Evolutionary conservation across 2,113 vertebrate species (phyloP), one percentile per base, ranked within the genome.

Genomic region (Percopsis transmontana): DNA sequence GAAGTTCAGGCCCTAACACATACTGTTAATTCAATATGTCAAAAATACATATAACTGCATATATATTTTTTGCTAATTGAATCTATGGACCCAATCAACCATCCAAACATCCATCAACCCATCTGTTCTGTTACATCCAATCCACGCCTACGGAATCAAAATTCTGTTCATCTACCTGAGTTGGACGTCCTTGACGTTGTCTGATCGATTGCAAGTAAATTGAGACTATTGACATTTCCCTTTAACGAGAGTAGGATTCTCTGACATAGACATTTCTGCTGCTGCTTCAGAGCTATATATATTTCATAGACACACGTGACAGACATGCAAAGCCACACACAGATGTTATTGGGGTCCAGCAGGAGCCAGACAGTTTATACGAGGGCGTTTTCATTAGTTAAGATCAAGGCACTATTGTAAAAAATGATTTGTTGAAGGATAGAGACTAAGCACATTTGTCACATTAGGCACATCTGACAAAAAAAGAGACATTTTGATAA

Each of bases 201-300:
- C 79, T 21, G 77, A 83, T n/a, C 71, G 83, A 86, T 63, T 52
- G 38, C 39, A 12, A 67, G 83, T 78, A 50, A 81, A 83, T 44
- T 81, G 81, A 84, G 62, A 81, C 66, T 62, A 58, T 61, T 84
- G 76, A 77, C 73, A 72, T 76, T 70, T 62, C 56, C 59, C 51
- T 67, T 71, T 62, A 69, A 73, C 57, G 50, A 77, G 42, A 64
- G 45, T 65, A 64, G 62, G 64, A 57, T 63, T 80, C 68, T 68
- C 15, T 12, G 5, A 42, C 73, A 72, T 51, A n/a, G 39, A 67
- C 13, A 51, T 4, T 18, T 7, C 12, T 51, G 16, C 1, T 20
- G 50, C 42, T 10, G 10, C 55, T 76, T 73, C 42, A 66, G 16
- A 63, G 39, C 3, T 52, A n/a, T 47, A 48, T 40, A 68, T 68